Conservation (phyloP, 2,797 vertebrate genomes). For the Geotrypetes seraphini region DNA sequence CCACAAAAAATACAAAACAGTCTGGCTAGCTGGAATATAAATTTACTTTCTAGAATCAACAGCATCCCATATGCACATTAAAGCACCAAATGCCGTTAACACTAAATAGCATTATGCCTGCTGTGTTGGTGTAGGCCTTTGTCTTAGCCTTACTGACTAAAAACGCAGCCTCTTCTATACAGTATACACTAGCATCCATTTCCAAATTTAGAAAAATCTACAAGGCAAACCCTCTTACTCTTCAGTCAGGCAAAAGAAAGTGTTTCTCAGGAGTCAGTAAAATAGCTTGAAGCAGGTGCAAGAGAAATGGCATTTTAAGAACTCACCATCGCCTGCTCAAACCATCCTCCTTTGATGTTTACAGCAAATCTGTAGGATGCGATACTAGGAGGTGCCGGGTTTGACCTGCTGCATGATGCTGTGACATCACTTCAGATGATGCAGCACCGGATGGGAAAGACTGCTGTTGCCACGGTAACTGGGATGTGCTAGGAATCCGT, state of each 20-base stretch:
- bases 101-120: no score
- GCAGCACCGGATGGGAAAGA: conserved; percentile 81
- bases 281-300: conserved; percentile 36
- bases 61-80: no score
- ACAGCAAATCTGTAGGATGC: conserved; percentile 68
- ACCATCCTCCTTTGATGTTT: conserved; percentile 65
- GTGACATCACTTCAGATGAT: conserved; percentile 82
- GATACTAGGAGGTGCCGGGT: conserved; percentile 76
- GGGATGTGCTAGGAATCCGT: conserved; percentile 84
- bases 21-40: no score
- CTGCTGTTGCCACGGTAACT: conserved; percentile 87
- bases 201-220: conserved; percentile 53
- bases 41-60: no score
- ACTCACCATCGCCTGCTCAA: conserved; percentile 69
- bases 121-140: conserved; percentile 55
- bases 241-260: conserved; percentile 34
- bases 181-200: conserved; percentile 50
- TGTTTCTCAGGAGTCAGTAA: conserved; percentile 24
- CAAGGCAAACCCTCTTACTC: conserved; percentile 42
- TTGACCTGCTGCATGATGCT: conserved; percentile 80
- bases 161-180: conserved; percentile 52
- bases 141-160: conserved; percentile 44
- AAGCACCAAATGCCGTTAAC: no score
- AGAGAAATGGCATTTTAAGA: conserved; percentile 21
- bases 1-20: no score